These are phyloP conservation scores for Isoperla grammatica DNA, from an alignment of 2,888 invertebrate species.

Conservation along the genomic window DNA sequence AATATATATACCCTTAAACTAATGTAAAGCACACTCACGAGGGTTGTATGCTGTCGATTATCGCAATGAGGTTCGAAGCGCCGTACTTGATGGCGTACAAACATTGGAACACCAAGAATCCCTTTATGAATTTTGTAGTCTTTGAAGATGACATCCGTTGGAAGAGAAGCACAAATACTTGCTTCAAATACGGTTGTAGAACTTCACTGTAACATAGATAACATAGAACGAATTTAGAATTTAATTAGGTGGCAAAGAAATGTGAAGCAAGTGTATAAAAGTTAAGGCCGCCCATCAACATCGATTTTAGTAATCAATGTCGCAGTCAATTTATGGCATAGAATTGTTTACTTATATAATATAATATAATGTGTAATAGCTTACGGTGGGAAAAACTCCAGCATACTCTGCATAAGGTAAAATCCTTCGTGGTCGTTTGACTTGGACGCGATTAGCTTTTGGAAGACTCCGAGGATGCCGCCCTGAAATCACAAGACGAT, in stretches of 20 bases:
- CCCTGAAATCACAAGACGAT: slow-evolving; percentile 52
- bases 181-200: slow-evolving; percentile 72
- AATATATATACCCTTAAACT: too few species aligned
- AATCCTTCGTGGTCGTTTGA: slow-evolving; percentile 96
- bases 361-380: too few species aligned
- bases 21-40: slow-evolving; percentile 61
- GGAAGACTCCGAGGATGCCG: slow-evolving; percentile 88
- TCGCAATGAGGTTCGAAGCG: slow-evolving; percentile 63
- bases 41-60: slow-evolving; percentile 80
- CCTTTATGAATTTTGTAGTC: slow-evolving; percentile 90
- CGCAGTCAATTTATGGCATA: too few species aligned
- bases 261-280: slow-evolving; percentile 12
- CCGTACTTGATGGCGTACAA: slow-evolving; percentile 80
- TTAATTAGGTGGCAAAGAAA: too few species aligned
- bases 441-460: slow-evolving; percentile 93
- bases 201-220: slow-evolving; percentile 52
- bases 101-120: slow-evolving; percentile 85
- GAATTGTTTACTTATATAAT: too few species aligned
- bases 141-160: slow-evolving; percentile 88
- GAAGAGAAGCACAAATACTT: slow-evolving; percentile 88
- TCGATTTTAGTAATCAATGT: too few species aligned
- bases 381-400: slow-evolving; percentile 77
- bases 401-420: slow-evolving; percentile 77
- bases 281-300: too few species aligned
- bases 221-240: too few species aligned